Conservation (phyloP, 2,888 invertebrate genomes). For the Andrena flavipes region DNA sequence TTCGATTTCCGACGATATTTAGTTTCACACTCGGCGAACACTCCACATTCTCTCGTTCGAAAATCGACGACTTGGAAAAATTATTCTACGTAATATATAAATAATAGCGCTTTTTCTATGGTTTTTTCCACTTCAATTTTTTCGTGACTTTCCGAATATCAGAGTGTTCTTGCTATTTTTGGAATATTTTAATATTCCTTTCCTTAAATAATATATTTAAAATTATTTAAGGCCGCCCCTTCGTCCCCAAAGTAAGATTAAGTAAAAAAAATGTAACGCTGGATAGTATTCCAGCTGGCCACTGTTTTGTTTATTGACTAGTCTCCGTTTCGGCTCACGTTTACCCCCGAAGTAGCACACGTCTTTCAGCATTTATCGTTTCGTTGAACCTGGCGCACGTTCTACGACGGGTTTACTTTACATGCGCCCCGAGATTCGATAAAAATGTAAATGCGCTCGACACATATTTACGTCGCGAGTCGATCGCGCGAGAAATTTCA, state of each 20-base stretch:
- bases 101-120: too few relatives aligned
- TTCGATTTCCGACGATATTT: not conserved
- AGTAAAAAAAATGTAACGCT: too few relatives aligned
- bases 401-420: constrained; percentile 38
- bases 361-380: constrained; percentile 53
- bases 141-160: too few relatives aligned
- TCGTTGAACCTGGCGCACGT: constrained; percentile 16
- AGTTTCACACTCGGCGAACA: not conserved
- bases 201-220: too few relatives aligned
- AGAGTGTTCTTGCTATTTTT: too few relatives aligned
- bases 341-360: constrained; percentile 18
- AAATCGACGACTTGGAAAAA: not conserved
- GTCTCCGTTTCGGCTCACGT: constrained; percentile 29
- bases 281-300: too few relatives aligned
- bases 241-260: too few relatives aligned
- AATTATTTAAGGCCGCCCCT: too few relatives aligned
- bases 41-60: not conserved
- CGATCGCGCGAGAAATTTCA: constrained; percentile 56
- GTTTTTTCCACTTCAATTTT: too few relatives aligned
- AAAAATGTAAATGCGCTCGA: constrained; percentile 63
- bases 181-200: too few relatives aligned
- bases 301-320: too few relatives aligned
- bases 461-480: constrained; percentile 49
- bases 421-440: constrained; percentile 52
- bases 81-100: too few relatives aligned